phyloP scores from a whole-genome alignment of 2,888 invertebrate species.

The Pristionchus maxplancki region DNA sequence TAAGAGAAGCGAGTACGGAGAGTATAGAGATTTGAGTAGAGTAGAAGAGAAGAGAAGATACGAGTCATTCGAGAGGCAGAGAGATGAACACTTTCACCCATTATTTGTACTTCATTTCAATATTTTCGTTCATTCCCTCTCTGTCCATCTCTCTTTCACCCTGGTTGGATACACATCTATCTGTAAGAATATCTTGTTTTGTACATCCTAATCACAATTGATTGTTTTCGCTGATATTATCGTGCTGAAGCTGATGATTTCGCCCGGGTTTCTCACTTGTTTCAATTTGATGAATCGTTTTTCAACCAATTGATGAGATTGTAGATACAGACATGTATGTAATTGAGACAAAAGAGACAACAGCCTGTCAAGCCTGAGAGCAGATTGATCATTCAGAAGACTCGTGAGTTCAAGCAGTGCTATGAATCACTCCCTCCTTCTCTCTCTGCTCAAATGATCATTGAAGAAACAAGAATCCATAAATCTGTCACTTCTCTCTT shows the following conservation, averaged over 20 bases:
- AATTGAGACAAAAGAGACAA: no score
- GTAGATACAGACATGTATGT: no score
- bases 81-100: not conserved
- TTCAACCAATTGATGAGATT: no score
- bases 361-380: no score
- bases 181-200: constrained; percentile 18
- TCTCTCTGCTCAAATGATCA: no score
- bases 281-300: not conserved
- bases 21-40: constrained; percentile 48
- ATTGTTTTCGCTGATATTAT: not conserved
- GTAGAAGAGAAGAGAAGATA: constrained; percentile 12
- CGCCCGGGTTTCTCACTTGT: not conserved
- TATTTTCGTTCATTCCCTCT: not conserved
- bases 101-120: not conserved
- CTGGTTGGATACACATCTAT: not conserved
- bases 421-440: no score
- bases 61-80: no score
- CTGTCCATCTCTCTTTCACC: not conserved
- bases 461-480: no score
- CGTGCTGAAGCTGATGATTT: constrained; percentile 23
- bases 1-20: constrained; percentile 44
- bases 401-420: no score
- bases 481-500: no score
- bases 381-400: no score
- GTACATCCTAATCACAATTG: constrained; percentile 18